Evolutionary conservation across 2,888 invertebrate genomes (phyloP), one percentile per base, ranked within the genome.

Genomic region (Timema cristinae): DNA sequence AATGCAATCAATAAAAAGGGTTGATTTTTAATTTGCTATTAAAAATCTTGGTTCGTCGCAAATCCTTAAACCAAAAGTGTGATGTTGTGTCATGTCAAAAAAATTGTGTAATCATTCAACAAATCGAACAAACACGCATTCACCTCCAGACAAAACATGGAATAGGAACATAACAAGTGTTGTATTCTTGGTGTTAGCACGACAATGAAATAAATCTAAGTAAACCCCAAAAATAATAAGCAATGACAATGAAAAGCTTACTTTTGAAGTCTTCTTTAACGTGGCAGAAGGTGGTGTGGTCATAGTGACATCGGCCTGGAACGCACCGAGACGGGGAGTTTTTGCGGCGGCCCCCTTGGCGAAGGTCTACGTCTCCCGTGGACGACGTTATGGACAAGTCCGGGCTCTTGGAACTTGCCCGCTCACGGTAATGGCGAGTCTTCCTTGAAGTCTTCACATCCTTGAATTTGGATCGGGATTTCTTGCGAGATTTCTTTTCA

Each of bases 381-480:
- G 71, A 67, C 56, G 76, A 75, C 74, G 77, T 72, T 72, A 73
- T 75, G 70, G 77, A 75, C 68, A 76, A 77, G 48, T 77, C 69
- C 15, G 73, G 81, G 81, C 87, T 89, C 78, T 85, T 84, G 49
- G 86, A 87, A 63, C 72, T 71, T 81, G 90, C 89, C 72, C 90
- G 85, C 72, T 90, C 84, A 80, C 89, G 85, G 83, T 90, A 91
- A 80, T 87, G 87, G 71, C 89, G 85, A 78, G 86, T 80, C 76
- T 81, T 81, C 67, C 81, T 77, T 67, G 79, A 81, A 51, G 79
- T 77, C 67, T 82, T 78, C 66, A 81, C 79, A 66, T 81, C 81
- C 75, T 78, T 81, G 77, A 82, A 82, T 73, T 80, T 74, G 68
- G 81, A 80, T 70, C 61, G 63, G 32, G 11, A 9, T 48, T 11